Evolutionary conservation across 1,140 invertebrate species (phyloP), one percentile per base, ranked within the genome.

Genomic region (Melipona quadrifasciata): DNA sequence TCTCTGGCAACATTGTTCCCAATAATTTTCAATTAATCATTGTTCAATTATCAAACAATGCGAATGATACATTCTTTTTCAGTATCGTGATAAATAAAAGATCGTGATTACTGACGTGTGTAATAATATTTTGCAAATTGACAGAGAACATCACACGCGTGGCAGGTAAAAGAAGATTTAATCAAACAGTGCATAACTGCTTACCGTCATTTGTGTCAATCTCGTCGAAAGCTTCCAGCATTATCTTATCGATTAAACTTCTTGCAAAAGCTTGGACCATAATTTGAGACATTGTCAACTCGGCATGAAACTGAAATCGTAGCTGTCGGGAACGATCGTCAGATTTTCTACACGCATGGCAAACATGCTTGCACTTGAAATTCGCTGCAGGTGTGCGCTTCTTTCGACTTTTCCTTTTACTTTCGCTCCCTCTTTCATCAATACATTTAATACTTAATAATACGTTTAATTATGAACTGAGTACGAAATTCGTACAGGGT

Each of bases 241-340:
- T 86, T 68, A 91, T 89, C 78, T 88, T 88, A 57, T 87, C 82
- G 31, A 92, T 68, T 27, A 92, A 64, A 31, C 89, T 86, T 82
- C 82, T 91, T 2, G 86, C 91, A 21, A 92, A 90, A 39, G 83
- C 74, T 76, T 91, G 83, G 31, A 90, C 74, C 84, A 90, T 87
- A 57, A 86, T 85, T 85, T 89, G 61, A 68, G 82, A 65, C 85
- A 91, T 89, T 82, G 67, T 86, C 78, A 68, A 27, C 57, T 80
- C 64, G 64, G 72, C 73, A 57, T 55, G n/a, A 71, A 85, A 78
- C 82, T 88, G 83, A 84, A 80, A 31, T 57, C 73, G 71, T 39
- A 65, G 68, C 71, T 85, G 65, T 71, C 47, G 19, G 34, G 19
- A 55, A 16, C 74, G 85, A 86, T 73, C 21, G 85, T 84, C 85